Evolutionary conservation across 1,140 invertebrate species (phyloP), one percentile per base, ranked within the genome.

Genomic region (Hyles vespertilio): DNA sequence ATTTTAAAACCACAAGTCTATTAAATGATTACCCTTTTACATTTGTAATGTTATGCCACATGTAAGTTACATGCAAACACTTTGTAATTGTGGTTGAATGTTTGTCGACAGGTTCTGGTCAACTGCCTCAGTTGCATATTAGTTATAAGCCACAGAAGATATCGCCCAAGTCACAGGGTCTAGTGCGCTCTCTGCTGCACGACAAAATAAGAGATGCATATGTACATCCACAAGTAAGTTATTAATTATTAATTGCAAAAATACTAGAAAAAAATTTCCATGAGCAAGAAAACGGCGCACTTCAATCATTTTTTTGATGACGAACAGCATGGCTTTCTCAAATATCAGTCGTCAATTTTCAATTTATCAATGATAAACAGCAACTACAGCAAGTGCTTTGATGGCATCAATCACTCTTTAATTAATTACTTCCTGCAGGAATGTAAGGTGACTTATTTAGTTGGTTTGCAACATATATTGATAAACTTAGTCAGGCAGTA

Each of bases 61-160:
- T 50, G 33, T 4, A 32, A 22, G 33, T 8, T 45, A 45, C 2
- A 45, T 7, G n/a, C 7, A 8, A 45, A n/a, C 44, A 45, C n/a
- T 45, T n/a, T 8, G 7, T 45, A 45, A 45, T 47, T 47, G 5
- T 22, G 12, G 10, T 51, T 51, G 10, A 32, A 51, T 60, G 58
- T 36, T 57, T 59, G 59, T 32, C 32, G 33, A 44, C 68, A 90
- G 89, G 89, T 59, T 85, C 90, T 36, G 95, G 91, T 58, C 94
- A 96, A 65, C 91, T 99, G 62, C 98, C 98, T 3, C 93, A 96
- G 72, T 86, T 99, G 59, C 97, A 99, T 83, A 98, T 99, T 72
- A 99, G 98, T 89, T 99, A 99, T 91, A 99, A 99, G 89, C 99
- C 99, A 45, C 99, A 99, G 90, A 99, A 99, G 85, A 99, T 99